Conservation (phyloP, 1,140 invertebrate species). For the Hetaerina americana region DNA sequence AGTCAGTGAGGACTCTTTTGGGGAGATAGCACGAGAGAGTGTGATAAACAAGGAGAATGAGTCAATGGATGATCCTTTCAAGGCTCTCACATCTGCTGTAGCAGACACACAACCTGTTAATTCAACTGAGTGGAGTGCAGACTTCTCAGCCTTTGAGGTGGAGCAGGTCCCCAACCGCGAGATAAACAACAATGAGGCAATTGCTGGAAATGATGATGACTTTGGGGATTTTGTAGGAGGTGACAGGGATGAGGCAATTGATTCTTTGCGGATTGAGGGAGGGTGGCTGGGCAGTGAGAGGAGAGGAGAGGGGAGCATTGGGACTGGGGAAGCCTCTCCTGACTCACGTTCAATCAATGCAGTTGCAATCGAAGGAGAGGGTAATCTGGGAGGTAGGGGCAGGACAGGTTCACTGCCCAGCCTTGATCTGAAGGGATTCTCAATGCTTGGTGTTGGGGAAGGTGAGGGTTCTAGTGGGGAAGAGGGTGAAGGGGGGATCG, state of each 20-base stretch:
- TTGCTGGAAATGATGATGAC: conserved; percentile 19
- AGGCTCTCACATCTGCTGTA: neutral
- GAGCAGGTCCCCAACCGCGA: neutral
- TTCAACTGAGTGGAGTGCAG: neutral
- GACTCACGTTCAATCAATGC: conserved; percentile 22
- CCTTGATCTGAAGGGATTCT: conserved; percentile 33
- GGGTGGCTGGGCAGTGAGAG: conserved; percentile 1
- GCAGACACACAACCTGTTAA: neutral
- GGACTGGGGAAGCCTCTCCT: conserved; percentile 14
- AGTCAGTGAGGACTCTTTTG: conserved; percentile 12
- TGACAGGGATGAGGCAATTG: neutral
- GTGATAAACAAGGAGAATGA: neutral
- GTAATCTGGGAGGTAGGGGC: neutral
- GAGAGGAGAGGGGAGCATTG: neutral
- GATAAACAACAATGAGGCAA: neutral
- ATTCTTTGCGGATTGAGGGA: neutral
- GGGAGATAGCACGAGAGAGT: conserved; percentile 7
- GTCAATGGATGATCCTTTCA: neutral
- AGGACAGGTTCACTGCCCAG: conserved; percentile 35
- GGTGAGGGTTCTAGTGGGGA: conserved; percentile 29
- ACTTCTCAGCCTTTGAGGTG: neutral
- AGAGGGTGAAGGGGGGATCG: conserved; percentile 3
- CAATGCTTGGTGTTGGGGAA: conserved; percentile 26
- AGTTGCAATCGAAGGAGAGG: neutral
- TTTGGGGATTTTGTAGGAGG: conserved; percentile 25